Evolutionary conservation across 2,888 invertebrate genomes (phyloP).

Genomic region (Drosophila conformis): DNA sequence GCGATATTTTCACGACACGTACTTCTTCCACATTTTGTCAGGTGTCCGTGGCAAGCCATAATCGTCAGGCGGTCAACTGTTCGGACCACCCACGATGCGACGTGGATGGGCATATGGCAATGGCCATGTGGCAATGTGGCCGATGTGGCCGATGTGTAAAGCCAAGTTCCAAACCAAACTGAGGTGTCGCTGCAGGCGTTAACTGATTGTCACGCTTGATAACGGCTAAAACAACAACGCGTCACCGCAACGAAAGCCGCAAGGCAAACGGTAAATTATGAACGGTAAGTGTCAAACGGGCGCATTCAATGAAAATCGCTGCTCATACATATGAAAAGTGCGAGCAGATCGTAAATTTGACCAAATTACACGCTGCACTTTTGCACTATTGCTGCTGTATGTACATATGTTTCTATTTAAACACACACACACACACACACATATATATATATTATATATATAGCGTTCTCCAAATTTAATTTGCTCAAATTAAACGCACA

Average conservation of each 20-base stretch:
- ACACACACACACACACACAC: background rate
- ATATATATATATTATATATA: slow-evolving; percentile 7
- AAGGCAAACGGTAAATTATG: slow-evolving; percentile 13
- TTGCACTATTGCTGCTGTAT: slow-evolving; percentile 1
- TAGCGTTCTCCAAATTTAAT: slow-evolving; percentile 58
- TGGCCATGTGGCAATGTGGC: slow-evolving; percentile 4
- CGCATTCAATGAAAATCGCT: slow-evolving; percentile 34
- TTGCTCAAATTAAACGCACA: slow-evolving; percentile 75
- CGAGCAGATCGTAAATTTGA: slow-evolving; percentile 50
- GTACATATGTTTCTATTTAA: background rate
- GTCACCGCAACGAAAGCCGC: slow-evolving; percentile 15
- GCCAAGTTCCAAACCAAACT: slow-evolving; percentile 8
- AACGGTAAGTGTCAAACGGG: slow-evolving; percentile 18
- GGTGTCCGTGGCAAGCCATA: slow-evolving; percentile 26
- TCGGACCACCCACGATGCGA: slow-evolving; percentile 47
- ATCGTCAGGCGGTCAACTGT: slow-evolving; percentile 10
- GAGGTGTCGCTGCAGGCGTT: slow-evolving; percentile 32
- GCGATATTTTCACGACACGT: slow-evolving; percentile 10
- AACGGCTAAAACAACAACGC: slow-evolving; percentile 20
- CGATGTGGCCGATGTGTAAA: slow-evolving; percentile 14
- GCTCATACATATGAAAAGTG: slow-evolving; percentile 56
- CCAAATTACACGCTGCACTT: slow-evolving; percentile 52
- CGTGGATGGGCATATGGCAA: slow-evolving; percentile 30
- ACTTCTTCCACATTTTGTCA: slow-evolving; percentile 10
- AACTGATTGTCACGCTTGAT: slow-evolving; percentile 27